Evolutionary conservation across 2,113 vertebrate genomes (phyloP), one percentile per base, ranked within the genome.

Genomic region (Albula glossodonta): DNA sequence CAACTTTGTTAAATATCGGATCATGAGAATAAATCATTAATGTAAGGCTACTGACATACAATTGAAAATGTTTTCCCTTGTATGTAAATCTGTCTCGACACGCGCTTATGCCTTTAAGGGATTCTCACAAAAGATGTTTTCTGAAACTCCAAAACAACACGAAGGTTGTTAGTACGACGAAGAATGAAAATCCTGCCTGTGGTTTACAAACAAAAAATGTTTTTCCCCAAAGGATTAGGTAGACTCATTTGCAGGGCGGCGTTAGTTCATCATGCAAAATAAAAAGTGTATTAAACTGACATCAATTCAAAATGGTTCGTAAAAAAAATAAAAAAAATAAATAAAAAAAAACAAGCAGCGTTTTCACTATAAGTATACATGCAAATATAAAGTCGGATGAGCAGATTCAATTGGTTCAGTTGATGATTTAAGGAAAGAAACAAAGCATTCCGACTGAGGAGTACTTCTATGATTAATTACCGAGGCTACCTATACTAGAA

Each of bases 51-150:
- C 70, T 25, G 22, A 31, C 70, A 25, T 31, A 74, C 70, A 31
- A 25, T n/a, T 74, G 5, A 31, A 74, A 31, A 74, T 10, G 70
- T 74, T 13, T 74, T 74, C 31, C 70, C 7, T 74, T 31, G 70
- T 22, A 74, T 74, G 70, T 74, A 74, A 31, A 31, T 31, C 70
- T 74, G 70, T 74, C n/a, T 31, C n/a, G 10, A 74, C 70, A 74
- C 31, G 70, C 70, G 31, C 70, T 74, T 74, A 74, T 74, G 70
- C 70, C 70, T 74, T 74, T 5, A n/a, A 74, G 70, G 22, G n/a
- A 74, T 74, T 74, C 70, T 74, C 70, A 74, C n/a, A 74, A n/a
- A n/a, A 74, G 53, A 6, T 56, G 70, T 74, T 74, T 74, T 74
- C n/a, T 22, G 2, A 74, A 74, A 74, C 63, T n/a, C 19, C 63